Evolutionary conservation across 2,888 invertebrate genomes (phyloP).

Genomic region (Pachymerium ferrugineum): DNA sequence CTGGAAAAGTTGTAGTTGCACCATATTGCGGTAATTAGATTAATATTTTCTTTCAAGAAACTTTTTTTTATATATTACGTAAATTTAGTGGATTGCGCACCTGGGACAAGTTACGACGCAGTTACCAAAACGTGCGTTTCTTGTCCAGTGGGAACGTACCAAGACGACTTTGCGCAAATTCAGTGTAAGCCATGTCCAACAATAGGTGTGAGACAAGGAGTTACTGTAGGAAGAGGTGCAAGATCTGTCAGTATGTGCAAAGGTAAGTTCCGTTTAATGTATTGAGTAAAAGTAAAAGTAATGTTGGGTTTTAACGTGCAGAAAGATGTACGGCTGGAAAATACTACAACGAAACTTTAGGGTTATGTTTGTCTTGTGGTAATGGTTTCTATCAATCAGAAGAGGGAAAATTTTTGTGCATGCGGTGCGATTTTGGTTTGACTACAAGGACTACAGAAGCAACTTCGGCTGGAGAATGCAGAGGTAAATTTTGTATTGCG

Average conservation of each 20-base stretch:
- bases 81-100: slow-evolving; percentile 69
- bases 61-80: not conserved
- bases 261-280: slow-evolving; percentile 50
- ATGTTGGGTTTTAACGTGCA: slow-evolving; percentile 42
- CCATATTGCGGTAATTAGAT: slow-evolving; percentile 85
- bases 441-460: slow-evolving; percentile 88
- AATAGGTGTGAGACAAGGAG: slow-evolving; percentile 82
- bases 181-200: slow-evolving; percentile 84
- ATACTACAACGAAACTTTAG: slow-evolving; percentile 82
- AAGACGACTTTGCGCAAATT: slow-evolving; percentile 83
- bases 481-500: slow-evolving; percentile 39
- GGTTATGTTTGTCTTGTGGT: slow-evolving; percentile 87
- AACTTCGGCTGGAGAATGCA: slow-evolving; percentile 39
- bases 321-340: slow-evolving; percentile 91
- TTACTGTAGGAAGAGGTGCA: slow-evolving; percentile 79
- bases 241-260: slow-evolving; percentile 84
- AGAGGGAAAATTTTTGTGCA: slow-evolving; percentile 83
- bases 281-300: not conserved
- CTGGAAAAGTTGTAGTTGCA: slow-evolving; percentile 88
- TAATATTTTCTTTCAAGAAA: not conserved
- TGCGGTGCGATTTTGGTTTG: slow-evolving; percentile 81
- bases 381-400: slow-evolving; percentile 88
- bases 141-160: slow-evolving; percentile 85
- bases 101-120: slow-evolving; percentile 76
- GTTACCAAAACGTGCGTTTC: slow-evolving; percentile 67